Percentiles rank a stretch among this genome's conserved stretches.
These are phyloP conservation scores for Cyprinodon brontotheroides DNA, from an alignment of 2,113 vertebrate species.

Conservation along the genomic window DNA sequence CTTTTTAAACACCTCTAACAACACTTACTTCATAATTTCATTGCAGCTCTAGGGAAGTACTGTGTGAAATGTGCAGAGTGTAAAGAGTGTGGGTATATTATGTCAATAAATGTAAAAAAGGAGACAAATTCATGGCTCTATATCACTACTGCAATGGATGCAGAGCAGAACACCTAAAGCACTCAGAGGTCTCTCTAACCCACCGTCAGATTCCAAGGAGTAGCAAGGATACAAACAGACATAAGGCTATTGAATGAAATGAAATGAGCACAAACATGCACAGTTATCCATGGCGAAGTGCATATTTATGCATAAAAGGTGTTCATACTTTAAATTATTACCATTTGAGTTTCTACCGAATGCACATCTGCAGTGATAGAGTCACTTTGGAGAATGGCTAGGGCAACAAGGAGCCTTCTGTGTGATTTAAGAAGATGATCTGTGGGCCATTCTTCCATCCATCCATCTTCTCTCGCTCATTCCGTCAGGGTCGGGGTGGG, in stretches of 20 bases:
- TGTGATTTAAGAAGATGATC: slow-evolving; percentile 42
- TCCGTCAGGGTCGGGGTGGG: too few relatives aligned
- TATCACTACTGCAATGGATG: slow-evolving; percentile 57
- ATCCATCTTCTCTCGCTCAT: too few relatives aligned
- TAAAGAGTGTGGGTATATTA: slow-evolving; percentile 59
- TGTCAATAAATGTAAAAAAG: slow-evolving; percentile 68
- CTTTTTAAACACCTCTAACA: slow-evolving; percentile 15
- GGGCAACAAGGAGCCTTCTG: slow-evolving; percentile 13
- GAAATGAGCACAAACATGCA: slow-evolving; percentile 11
- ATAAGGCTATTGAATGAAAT: slow-evolving; percentile 1
- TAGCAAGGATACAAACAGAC: slow-evolving; percentile 33
- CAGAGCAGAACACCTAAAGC: slow-evolving; percentile 44
- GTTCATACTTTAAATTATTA: slow-evolving; percentile 19
- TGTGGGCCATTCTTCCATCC: slow-evolving; percentile 31
- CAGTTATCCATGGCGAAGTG: neutral
- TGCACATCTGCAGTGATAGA: neutral
- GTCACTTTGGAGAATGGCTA: slow-evolving; percentile 14
- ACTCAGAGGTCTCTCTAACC: slow-evolving; percentile 60
- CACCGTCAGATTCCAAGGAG: slow-evolving; percentile 41
- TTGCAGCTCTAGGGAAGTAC: slow-evolving; percentile 17
- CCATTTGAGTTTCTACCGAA: slow-evolving; percentile 13
- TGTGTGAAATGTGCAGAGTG: slow-evolving; percentile 40
- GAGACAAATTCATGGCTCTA: slow-evolving; percentile 60
- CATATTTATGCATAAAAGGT: slow-evolving; percentile 21
- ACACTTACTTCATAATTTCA: slow-evolving; percentile 24